Percentiles rank a stretch among this genome's conserved stretches.
Evolutionary conservation across 2,888 invertebrate species (phyloP).

Genomic region (Camptogramma bilineatum): DNA sequence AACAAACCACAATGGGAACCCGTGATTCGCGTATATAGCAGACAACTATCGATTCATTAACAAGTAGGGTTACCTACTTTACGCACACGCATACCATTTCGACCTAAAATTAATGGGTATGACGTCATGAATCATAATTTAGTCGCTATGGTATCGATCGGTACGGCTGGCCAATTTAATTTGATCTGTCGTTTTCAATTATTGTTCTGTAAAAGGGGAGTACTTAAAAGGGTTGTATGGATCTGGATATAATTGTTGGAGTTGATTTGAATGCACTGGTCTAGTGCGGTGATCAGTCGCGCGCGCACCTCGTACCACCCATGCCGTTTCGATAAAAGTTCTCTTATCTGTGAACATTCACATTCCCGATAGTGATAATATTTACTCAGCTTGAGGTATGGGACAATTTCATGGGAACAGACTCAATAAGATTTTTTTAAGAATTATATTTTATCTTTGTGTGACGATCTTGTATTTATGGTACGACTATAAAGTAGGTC

Average conservation of each 20-base stretch:
- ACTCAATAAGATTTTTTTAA: conserved; percentile 34
- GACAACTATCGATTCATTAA: conserved; percentile 59
- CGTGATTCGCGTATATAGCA: conserved; percentile 54
- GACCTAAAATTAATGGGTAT: conserved; percentile 56
- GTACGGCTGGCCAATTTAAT: conserved; percentile 59
- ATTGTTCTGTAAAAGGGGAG: conserved; percentile 43
- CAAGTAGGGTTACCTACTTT: conserved; percentile 59
- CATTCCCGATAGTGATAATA: conserved; percentile 55
- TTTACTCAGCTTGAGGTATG: conserved; percentile 59
- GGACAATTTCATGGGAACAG: conserved; percentile 47
- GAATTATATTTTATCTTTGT: conserved; percentile 24
- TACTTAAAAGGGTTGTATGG: conserved; percentile 53
- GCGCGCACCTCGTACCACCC: conserved; percentile 71
- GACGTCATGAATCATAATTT: conserved; percentile 72
- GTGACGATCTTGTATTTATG: neutral
- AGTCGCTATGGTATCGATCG: conserved; percentile 62
- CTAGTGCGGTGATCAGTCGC: conserved; percentile 56
- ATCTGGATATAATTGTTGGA: conserved; percentile 56
- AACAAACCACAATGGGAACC: conserved; percentile 53
- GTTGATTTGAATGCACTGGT: conserved; percentile 50
- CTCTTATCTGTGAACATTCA: conserved; percentile 57
- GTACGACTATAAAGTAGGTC: neutral
- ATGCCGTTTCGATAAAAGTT: conserved; percentile 65
- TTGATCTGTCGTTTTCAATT: conserved; percentile 59
- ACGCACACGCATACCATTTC: conserved; percentile 63